Evolutionary conservation across 2,888 invertebrate species (phyloP).

Genomic region (Parthenolecanium corni): DNA sequence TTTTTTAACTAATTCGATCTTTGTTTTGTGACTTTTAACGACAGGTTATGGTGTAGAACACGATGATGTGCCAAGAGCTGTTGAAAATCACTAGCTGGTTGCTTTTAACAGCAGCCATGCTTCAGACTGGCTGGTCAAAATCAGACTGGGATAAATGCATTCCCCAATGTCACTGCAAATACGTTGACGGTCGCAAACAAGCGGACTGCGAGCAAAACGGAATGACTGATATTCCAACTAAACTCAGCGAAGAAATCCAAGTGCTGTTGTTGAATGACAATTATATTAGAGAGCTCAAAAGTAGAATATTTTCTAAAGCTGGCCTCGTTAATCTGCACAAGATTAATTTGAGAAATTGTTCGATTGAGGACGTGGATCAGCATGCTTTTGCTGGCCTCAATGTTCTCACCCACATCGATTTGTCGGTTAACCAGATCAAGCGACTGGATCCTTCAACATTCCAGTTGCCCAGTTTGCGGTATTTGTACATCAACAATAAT

Average conservation of each 20-base stretch:
- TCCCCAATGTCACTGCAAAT: conserved; percentile 60
- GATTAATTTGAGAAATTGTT: conserved; percentile 61
- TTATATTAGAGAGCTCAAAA: conserved; percentile 51
- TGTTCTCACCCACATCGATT: conserved; percentile 52
- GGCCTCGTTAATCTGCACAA: conserved; percentile 70
- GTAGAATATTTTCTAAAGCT: conserved; percentile 56
- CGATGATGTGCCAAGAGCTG: background rate
- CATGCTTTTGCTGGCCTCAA: conserved; percentile 60
- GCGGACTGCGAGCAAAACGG: conserved; percentile 63
- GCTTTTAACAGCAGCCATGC: background rate
- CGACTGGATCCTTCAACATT: conserved; percentile 48
- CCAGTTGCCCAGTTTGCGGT: conserved; percentile 57
- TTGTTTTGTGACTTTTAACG: background rate
- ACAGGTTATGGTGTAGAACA: conserved; percentile 14
- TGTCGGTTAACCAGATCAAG: conserved; percentile 55
- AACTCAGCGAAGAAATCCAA: conserved; percentile 54
- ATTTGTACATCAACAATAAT: conserved; percentile 63
- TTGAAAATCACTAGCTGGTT: background rate
- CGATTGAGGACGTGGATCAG: conserved; percentile 57
- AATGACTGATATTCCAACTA: conserved; percentile 57
- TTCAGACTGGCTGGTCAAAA: background rate
- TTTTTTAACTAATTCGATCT: no score
- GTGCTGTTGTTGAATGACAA: conserved; percentile 59
- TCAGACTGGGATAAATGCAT: conserved; percentile 3
- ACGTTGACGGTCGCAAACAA: conserved; percentile 72